Base-by-base conservation (phyloP, 2,113 vertebrate genomes). In the Empidonax alnorum region DNA sequence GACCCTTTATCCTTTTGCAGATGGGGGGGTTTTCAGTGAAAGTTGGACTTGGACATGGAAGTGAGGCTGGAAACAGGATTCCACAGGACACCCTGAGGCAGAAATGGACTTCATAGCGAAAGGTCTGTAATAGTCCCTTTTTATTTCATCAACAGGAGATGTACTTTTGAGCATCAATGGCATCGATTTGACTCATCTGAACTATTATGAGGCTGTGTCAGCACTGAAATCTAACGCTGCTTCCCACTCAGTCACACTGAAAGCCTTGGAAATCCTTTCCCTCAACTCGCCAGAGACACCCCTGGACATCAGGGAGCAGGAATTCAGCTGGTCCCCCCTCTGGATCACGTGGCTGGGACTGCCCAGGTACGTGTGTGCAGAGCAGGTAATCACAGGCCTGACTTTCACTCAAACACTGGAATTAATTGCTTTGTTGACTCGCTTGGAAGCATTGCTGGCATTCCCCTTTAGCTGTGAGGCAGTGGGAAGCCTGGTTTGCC, bases 261-360 rank as follows among this genome's bases (percentile, higher is more conserved):
- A 98, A 35, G 98, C 98, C 88, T 96, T 99, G 93, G 99, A 99
- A 93, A 98, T 99, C 35, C 15, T 98, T 12, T 39, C 66, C 2
- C 81, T 93, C 50, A 98, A 98, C 28, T 96, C 97, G 2, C 27
- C 97, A 46, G 99, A 99, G 77, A 42, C 75, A 2, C 22, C 85
- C 61, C 84, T n/a, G 62, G 98, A 99, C 19, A 97, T 91, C 14
- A 97, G 97, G 30, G 98, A 99, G 17, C 98, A 98, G 11, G 91
- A 95, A 17, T 97, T 98, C 62, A 98, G 98, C 95, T 99, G 99
- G 98, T 98, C 98, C 33, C 99, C 99, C 3, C 97, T 99, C 77
- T 99, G 99, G 99, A 98, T 98, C 61, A 98, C 97, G 4, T 99
- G 99, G 99, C 98, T 99, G 4, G 98, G 98, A 31, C 94, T 99